Evolutionary conservation across 2,113 vertebrate species (phyloP), one percentile per base, ranked within the genome.

Genomic region (Xyrauchen texanus): DNA sequence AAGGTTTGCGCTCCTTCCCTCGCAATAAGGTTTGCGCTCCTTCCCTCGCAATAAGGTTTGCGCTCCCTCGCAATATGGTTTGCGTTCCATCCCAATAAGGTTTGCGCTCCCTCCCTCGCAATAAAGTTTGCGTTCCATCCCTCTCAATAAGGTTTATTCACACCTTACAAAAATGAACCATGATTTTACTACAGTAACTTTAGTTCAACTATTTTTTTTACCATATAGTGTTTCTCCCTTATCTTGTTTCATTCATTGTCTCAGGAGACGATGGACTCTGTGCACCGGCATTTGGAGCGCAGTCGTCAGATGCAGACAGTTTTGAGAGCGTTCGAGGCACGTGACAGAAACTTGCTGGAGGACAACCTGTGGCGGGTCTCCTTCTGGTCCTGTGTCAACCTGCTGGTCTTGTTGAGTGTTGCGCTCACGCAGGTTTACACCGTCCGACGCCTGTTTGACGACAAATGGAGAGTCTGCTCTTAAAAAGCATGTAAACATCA

Each of bases 251-350:
- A n/a, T n/a, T n/a, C n/a, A n/a, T n/a, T n/a, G n/a, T n/a, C n/a
- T n/a, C n/a, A 97, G 95, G 95, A 95, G 68, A 94, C 94, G 57
- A 95, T 96, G 7, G 94, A 96, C 42, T 92, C 91, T 15, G 90
- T 96, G 86, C 90, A 93, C 86, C 88, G 82, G 6, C 90, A 92
- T n/a, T 82, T 96, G 83, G 93, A 95, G 86, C 91, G 93, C 47
- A 95, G 95, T 79, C 92, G 94, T 47, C 95, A 96, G 83, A 93
- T 95, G 92, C 94, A 96, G 90, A 93, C 91, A 0, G 88, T 94
- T 51, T 81, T 97, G 51, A 87, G 95, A 44, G 94, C 95, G 0
- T 96, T 95, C 4, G 95, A 97, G 84, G 95, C 96, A 0, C 92
- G 95, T 0, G 96, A 97, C 86, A 89, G 96, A 10, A 95, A 95